Evolutionary conservation across 2,113 vertebrate genomes (phyloP), one percentile per base, ranked within the genome.

Genomic region (Forbesichthys agassizii): DNA sequence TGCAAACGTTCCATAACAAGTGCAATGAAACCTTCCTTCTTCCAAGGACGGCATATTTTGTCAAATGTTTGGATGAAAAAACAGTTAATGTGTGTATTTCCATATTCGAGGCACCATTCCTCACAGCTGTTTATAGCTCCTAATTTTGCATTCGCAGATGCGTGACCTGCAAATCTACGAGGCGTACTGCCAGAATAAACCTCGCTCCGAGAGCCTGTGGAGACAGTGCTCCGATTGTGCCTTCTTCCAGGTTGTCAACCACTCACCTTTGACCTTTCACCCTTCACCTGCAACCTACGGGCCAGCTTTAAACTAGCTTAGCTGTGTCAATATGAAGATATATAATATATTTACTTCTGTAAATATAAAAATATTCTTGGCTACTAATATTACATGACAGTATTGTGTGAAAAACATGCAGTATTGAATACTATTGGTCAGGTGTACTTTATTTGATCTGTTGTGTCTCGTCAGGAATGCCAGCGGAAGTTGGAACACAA

Each of bases 171-270:
- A 98, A 92, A 95, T 99, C 84, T 99, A 99, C 64, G 97, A 99
- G 88, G 95, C 95, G 74, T 99, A 99, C 84, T 99, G 98, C 84
- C 98, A 99, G 90, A 99, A 99, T 79, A 99, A 99, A 84, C 98
- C 96, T 16, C 94, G 98, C 62, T 99, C 98, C 0, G 98, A 99
- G 90, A 97, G 96, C 83, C 84, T 99, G 72, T 99, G 98, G 98
- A 93, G 98, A 46, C 98, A 98, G 83, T 98, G 94, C 87, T 98
- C 96, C n/a, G 96, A 98, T 86, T 97, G 95, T 69, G 88, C 92
- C 11, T 99, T 99, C 84, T 99, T 99, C 86, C 98, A 99, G 96
- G 98, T 99, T 42, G 36, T 42, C 67, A 1, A 60, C 51, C 13
- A 52, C 7, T 16, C 47, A 2, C 9, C 56, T 42, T 16, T 62